Percentiles rank a stretch among this genome's conserved stretches.
These are phyloP conservation scores for Drosophila mojavensis DNA, from an alignment of 1,140 invertebrate genomes.

Conservation along the genomic window DNA sequence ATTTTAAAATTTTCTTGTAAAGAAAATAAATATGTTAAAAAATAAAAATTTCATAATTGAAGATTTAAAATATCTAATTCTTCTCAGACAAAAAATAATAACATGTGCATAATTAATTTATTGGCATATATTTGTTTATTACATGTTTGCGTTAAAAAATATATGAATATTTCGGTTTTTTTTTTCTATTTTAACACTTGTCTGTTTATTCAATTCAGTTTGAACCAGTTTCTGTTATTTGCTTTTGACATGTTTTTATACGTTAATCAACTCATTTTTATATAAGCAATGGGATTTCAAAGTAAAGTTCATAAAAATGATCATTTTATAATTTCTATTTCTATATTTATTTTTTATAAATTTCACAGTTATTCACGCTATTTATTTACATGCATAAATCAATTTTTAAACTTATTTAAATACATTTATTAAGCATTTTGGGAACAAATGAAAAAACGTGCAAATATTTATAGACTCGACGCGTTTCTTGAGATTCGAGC, in stretches of 20 bases:
- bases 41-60: no score
- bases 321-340: background rate
- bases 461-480: conserved; percentile 49
- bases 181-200: background rate
- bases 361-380: no score
- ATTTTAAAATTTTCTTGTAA: no score
- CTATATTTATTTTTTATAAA: background rate
- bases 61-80: no score
- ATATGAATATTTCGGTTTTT: background rate
- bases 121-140: no score
- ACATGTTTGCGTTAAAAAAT: no score
- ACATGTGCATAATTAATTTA: no score
- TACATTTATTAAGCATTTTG: background rate
- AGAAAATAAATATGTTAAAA: no score
- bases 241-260: background rate
- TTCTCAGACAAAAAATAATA: no score
- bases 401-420: background rate
- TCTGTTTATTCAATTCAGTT: conserved; percentile 6
- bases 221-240: conserved; percentile 11
- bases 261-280: background rate
- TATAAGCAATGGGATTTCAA: conserved; percentile 12
- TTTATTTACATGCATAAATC: no score
- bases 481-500: conserved; percentile 5
- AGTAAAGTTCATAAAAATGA: conserved; percentile 6
- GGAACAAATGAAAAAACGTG: conserved; percentile 52